These are phyloP conservation scores for Anthopleura sola DNA, from an alignment of 64 coral and sea anemone genomes.

Conservation along the genomic window DNA sequence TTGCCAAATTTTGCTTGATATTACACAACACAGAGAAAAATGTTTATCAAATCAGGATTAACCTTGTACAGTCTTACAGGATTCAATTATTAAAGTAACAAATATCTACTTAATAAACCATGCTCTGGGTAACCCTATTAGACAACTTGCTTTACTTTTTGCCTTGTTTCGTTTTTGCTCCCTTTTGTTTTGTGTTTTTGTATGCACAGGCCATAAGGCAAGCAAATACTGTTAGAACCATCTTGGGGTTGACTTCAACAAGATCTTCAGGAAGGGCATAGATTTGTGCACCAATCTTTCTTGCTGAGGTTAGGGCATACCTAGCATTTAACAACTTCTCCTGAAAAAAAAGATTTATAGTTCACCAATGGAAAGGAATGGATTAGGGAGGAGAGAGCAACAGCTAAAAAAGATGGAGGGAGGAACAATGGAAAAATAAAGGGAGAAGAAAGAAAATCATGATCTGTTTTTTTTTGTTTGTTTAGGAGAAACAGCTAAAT, in stretches of 20 bases:
- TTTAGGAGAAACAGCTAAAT: too few species aligned
- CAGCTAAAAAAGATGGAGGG: too few species aligned
- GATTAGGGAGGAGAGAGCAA: too few species aligned
- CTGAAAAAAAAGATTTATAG: conserved; percentile 17
- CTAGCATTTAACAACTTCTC: conserved; percentile 86
- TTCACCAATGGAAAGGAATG: not conserved
- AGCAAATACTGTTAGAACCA: conserved; percentile 95
- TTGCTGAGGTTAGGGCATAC: conserved; percentile 82
- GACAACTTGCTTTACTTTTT: not conserved
- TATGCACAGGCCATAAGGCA: conserved; percentile 68
- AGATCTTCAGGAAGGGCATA: conserved; percentile 95
- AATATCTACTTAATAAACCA: too few species aligned
- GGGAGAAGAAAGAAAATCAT: too few species aligned
- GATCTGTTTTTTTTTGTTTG: too few species aligned
- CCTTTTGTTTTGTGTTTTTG: not conserved
- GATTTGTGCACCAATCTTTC: conserved; percentile 93
- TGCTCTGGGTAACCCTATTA: not conserved
- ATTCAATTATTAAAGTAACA: too few species aligned
- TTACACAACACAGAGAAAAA: not conserved
- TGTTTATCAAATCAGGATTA: too few species aligned
- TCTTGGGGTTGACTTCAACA: conserved; percentile 93
- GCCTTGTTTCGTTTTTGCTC: not conserved
- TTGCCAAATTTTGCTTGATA: too few species aligned
- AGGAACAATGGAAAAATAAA: too few species aligned
- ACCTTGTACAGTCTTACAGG: too few species aligned